Evolutionary conservation across 2,797 vertebrate genomes (phyloP), one percentile per base, ranked within the genome.

Genomic region (Rhabdomys pumilio): DNA sequence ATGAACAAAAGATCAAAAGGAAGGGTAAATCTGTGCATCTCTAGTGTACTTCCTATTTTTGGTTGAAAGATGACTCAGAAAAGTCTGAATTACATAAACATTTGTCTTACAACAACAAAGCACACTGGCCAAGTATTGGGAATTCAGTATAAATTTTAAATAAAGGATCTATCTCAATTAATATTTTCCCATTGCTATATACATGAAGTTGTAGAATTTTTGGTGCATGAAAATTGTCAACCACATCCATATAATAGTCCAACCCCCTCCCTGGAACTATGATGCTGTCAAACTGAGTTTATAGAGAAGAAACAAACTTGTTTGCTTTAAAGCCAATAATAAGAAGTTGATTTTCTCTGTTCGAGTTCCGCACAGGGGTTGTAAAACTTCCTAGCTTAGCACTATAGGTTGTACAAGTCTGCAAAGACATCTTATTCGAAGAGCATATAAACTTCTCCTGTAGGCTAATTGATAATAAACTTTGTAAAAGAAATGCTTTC

Each of bases 381-480:
- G 67, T 97, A 97, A 97, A 91, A 89, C 88, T 95, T 90, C 76
- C 76, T 92, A 97, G 88, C 82, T 97, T 92, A 92, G 19, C 9
- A 1, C 53, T 67, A 14, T 73, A 85, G 90, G 93, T 86, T 96
- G 86, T 61, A 85, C 61, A 84, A 92, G 38, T 97, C 98, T 98
- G 98, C 0, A 2, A 97, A 98, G 98, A 96, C 97, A 44, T 98
- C 97, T 98, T 98, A 98, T 83, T 26, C 75, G 90, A 96, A 82
- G 29, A 82, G 79, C 82, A 93, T 93, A 94, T 96, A 83, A 69
- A 88, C 72, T 95, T 98, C 93, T 93, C 95, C 96, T 98, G 96
- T 98, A 97, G 98, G 97, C 90, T 98, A 98, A 98, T 98, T 98
- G 97, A 97, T 98, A 97, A 97, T 65, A 53, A 90, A 67, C 20